Evolutionary conservation across 2,888 invertebrate genomes (phyloP).

Genomic region (Habroteleia sp.): DNA sequence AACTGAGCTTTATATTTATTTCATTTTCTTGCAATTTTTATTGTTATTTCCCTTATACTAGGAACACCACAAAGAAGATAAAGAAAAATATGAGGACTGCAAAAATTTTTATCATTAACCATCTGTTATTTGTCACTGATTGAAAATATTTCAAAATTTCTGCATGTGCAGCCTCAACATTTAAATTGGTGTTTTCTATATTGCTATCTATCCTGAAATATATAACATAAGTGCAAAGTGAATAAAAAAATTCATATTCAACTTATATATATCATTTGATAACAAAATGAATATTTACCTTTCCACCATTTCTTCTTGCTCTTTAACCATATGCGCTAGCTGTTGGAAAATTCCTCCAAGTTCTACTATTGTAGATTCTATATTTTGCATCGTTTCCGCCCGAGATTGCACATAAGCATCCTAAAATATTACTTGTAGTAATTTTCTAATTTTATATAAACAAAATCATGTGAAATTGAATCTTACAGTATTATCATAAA

Average conservation of each 20-base stretch:
- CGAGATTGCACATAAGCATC: constrained; percentile 95
- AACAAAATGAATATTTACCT: constrained; percentile 80
- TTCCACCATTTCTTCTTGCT: constrained; percentile 98
- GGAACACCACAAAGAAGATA: constrained; percentile 98
- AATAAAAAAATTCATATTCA: too few species aligned
- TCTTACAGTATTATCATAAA: constrained; percentile 77
- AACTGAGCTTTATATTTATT: constrained; percentile 22
- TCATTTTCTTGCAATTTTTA: constrained; percentile 65
- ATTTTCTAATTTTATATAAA: too few species aligned
- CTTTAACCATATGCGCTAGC: constrained; percentile 97
- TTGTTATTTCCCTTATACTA: constrained; percentile 85
- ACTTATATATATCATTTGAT: not conserved
- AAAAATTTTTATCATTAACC: constrained; percentile 99
- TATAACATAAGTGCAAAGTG: not conserved
- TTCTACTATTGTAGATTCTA: constrained; percentile 99
- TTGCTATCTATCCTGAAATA: constrained; percentile 94
- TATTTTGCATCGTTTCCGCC: constrained; percentile 99
- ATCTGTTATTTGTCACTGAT: constrained; percentile 97
- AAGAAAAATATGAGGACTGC: constrained; percentile 99
- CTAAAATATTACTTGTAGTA: constrained; percentile 69
- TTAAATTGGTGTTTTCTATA: constrained; percentile 96
- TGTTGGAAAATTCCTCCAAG: constrained; percentile 99
- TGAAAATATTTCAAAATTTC: constrained; percentile 99
- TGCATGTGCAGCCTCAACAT: constrained; percentile 98
- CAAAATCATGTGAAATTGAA: too few species aligned